Evolutionary conservation across 1,140 invertebrate species (phyloP).

Genomic region (Cherax destructor): DNA sequence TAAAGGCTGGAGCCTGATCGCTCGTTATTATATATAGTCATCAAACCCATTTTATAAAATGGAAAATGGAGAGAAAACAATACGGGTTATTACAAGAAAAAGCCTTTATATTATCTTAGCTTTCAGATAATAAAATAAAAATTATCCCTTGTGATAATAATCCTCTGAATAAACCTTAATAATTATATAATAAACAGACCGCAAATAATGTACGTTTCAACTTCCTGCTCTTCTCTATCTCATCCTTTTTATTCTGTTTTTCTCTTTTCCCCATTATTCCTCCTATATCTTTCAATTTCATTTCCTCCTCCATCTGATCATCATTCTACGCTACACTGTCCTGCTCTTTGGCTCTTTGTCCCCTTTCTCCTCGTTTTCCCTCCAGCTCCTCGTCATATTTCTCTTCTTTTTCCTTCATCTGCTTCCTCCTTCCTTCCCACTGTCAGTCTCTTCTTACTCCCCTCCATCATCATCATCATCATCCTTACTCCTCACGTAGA

Average conservation of each 20-base stretch:
- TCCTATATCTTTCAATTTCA: neutral
- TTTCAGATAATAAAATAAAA: too few relatives aligned
- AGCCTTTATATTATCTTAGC: too few relatives aligned
- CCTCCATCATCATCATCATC: neutral
- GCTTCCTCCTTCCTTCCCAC: neutral
- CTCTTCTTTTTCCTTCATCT: neutral
- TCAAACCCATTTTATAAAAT: too few relatives aligned
- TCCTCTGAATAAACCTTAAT: too few relatives aligned
- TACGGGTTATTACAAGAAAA: too few relatives aligned
- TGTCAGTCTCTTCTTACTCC: neutral
- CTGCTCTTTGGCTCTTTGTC: neutral
- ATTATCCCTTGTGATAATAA: too few relatives aligned
- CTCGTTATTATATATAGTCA: too few relatives aligned
- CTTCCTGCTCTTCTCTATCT: neutral
- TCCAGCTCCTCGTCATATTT: neutral
- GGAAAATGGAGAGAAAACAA: too few relatives aligned
- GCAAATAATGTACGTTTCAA: too few relatives aligned
- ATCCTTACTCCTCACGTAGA: neutral
- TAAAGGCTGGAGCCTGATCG: too few relatives aligned
- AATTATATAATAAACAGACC: neutral
- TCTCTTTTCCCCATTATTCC: neutral
- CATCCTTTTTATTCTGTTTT: neutral
- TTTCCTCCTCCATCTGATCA: neutral
- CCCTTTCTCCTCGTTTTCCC: neutral
- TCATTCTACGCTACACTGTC: neutral